These are phyloP conservation scores for Lottia scabra DNA, from an alignment of 2,888 invertebrate genomes.

Conservation along the genomic window DNA sequence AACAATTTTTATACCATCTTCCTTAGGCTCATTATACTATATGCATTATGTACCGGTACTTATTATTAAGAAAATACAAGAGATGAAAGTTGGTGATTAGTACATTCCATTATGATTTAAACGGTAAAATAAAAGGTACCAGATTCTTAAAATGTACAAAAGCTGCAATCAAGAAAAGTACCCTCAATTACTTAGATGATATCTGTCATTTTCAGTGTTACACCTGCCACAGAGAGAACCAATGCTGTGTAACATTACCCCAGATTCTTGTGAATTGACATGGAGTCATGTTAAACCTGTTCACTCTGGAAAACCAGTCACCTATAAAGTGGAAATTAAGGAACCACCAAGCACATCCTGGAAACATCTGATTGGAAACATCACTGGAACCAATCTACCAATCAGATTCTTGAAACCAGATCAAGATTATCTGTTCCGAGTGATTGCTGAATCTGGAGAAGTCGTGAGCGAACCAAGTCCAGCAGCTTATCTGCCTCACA, in stretches of 20 bases:
- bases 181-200: too few species aligned
- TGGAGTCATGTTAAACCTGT: constrained; percentile 78
- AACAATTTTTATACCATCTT: too few species aligned
- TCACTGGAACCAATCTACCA: constrained; percentile 43
- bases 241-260: constrained; percentile 92
- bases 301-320: constrained; percentile 76
- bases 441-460: constrained; percentile 94
- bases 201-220: constrained; percentile 36
- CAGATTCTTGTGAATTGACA: constrained; percentile 89
- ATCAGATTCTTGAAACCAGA: constrained; percentile 56
- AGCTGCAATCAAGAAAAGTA: too few species aligned
- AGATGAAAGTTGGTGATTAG: too few species aligned
- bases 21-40: too few species aligned
- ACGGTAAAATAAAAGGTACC: too few species aligned
- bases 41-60: too few species aligned
- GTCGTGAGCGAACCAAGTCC: constrained; percentile 97
- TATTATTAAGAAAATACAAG: too few species aligned
- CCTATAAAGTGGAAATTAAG: constrained; percentile 91
- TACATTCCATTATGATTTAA: too few species aligned
- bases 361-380: constrained; percentile 52
- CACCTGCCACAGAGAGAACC: constrained; percentile 78
- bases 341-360: constrained; percentile 68
- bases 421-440: constrained; percentile 93
- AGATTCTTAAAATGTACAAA: too few species aligned
- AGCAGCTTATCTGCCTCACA: constrained; percentile 54